Conservation (phyloP, 2,113 vertebrate species). For the Prinia subflava region DNA sequence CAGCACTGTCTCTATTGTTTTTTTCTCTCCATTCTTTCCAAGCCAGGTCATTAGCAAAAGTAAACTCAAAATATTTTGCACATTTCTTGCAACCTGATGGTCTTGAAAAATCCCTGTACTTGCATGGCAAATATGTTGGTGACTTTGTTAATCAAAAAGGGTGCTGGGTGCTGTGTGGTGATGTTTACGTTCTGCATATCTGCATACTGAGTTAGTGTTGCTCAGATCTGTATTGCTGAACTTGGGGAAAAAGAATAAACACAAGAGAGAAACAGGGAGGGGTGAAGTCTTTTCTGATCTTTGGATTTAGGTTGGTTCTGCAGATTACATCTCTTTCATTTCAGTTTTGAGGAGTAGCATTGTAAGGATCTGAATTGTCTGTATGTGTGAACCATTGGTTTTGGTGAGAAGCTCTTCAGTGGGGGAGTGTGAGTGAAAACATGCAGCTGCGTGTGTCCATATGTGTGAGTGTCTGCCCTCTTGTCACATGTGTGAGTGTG, state of each 20-base stretch:
- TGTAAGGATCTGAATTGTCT: neutral
- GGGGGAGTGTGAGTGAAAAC: fast-evolving
- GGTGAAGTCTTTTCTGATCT: neutral
- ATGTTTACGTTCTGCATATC: neutral
- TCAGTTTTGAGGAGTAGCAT: neutral
- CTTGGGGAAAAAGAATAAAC: neutral
- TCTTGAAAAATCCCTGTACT: neutral
- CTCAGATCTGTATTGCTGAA: neutral
- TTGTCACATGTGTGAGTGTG: neutral
- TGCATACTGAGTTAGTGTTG: neutral
- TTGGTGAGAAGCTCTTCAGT: neutral
- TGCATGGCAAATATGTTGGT: neutral
- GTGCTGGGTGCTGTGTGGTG: neutral
- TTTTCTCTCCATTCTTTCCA: neutral
- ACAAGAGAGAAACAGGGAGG: neutral
- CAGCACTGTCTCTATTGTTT: neutral
- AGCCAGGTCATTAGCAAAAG: neutral
- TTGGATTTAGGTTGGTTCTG: neutral
- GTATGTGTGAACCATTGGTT: neutral
- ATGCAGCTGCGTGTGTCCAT: fast-evolving
- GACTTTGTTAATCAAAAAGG: neutral
- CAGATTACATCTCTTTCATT: neutral
- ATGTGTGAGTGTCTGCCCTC: neutral
- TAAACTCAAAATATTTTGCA: neutral
- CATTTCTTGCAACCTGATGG: neutral